These are phyloP conservation scores for Neoitamus cyanurus DNA, from an alignment of 2,888 invertebrate species.

Conservation along the genomic window DNA sequence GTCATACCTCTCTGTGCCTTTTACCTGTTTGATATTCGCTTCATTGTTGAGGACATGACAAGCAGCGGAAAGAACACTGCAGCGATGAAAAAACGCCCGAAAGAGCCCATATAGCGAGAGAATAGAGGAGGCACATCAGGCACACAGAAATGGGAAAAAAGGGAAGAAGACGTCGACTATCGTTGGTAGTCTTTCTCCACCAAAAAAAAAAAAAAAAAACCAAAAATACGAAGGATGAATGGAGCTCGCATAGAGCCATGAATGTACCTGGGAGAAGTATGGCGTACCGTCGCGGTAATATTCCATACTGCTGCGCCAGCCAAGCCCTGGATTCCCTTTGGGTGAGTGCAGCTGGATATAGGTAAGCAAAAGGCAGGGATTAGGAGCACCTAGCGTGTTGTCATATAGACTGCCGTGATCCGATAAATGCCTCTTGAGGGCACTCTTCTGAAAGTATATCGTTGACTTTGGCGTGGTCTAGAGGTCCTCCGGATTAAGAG, in stretches of 20 bases:
- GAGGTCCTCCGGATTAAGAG: slow-evolving; percentile 38
- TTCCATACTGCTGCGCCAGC: slow-evolving; percentile 14
- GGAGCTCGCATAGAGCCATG: neutral
- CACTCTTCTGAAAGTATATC: slow-evolving; percentile 17
- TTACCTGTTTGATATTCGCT: slow-evolving; percentile 40
- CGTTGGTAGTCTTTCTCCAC: slow-evolving; percentile 26
- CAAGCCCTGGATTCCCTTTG: neutral
- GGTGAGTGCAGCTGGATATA: neutral
- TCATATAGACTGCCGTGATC: slow-evolving; percentile 4
- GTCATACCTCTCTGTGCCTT: slow-evolving; percentile 33
- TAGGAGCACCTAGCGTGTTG: slow-evolving; percentile 15
- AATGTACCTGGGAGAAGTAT: slow-evolving; percentile 6
- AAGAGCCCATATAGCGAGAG: neutral
- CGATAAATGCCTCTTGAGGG: slow-evolving; percentile 29
- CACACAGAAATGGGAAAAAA: neutral
- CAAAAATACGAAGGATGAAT: slow-evolving; percentile 27
- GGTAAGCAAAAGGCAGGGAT: slow-evolving; percentile 11
- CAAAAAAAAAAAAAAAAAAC: neutral
- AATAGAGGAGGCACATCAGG: neutral
- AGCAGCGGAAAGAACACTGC: slow-evolving; percentile 31
- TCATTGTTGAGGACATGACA: slow-evolving; percentile 36
- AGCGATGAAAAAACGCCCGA: slow-evolving; percentile 20
- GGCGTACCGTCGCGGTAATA: neutral
- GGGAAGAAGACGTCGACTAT: neutral
- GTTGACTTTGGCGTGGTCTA: slow-evolving; percentile 2